These are phyloP conservation scores for Cremastinae sp. DNA, from an alignment of 2,888 invertebrate species.

Conservation along the genomic window DNA sequence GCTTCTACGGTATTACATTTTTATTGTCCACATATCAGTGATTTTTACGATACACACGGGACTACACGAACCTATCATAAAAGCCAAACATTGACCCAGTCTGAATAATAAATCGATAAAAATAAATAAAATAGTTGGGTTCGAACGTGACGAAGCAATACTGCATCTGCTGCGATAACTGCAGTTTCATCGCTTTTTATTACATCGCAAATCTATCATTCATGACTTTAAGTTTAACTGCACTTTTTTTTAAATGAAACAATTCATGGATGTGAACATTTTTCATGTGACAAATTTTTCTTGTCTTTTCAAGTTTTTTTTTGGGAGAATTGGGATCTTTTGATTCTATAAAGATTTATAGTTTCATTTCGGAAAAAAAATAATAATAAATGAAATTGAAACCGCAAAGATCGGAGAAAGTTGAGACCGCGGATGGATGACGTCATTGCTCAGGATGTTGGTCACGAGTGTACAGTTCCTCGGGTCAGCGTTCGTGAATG, in stretches of 20 bases:
- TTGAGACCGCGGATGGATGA: constrained; percentile 41
- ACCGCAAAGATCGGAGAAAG: constrained; percentile 53
- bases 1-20: no score
- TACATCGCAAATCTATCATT: no score
- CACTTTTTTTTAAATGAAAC: no score
- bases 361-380: neutral
- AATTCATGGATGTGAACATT: no score
- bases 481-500: neutral
- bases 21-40: constrained; percentile 27
- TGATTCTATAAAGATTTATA: neutral
- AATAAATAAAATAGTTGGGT: neutral
- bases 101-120: neutral
- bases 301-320: no score
- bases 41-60: constrained; percentile 39
- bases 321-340: no score
- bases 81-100: constrained; percentile 50
- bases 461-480: constrained; percentile 15
- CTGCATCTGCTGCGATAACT: no score
- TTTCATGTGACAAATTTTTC: no score
- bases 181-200: no score
- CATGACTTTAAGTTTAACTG: no score
- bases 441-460: constrained; percentile 29
- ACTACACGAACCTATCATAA: constrained; percentile 55
- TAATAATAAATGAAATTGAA: constrained; percentile 4
- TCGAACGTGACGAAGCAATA: no score